Conservation (phyloP, 2,797 vertebrate species). For the Sciurus vulgaris region DNA sequence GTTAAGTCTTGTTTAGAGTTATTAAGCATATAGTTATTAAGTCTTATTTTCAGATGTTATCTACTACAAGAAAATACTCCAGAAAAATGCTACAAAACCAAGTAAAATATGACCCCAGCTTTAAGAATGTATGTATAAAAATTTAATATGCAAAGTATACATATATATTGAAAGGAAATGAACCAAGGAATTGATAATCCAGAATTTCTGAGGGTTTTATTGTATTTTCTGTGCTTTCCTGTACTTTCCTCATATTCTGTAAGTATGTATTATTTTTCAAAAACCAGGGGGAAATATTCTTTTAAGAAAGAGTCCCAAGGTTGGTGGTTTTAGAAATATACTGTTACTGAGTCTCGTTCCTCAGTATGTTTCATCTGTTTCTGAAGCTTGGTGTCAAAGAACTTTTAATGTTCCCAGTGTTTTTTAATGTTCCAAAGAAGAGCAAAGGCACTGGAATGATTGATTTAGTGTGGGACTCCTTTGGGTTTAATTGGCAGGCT, state of each 20-base stretch:
- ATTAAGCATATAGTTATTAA: background rate
- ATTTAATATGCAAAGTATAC: background rate
- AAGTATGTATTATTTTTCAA: background rate
- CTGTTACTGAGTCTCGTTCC: background rate
- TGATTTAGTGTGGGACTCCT: background rate
- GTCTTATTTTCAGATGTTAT: background rate
- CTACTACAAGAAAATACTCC: conserved; percentile 21
- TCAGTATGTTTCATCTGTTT: background rate
- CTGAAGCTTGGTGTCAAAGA: background rate
- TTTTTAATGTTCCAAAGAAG: background rate
- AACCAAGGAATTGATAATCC: conserved; percentile 4
- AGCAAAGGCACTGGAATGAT: background rate
- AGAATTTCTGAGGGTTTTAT: background rate
- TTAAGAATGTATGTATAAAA: conserved; percentile 41
- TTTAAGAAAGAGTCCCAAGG: background rate
- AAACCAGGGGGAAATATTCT: background rate
- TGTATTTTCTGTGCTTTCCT: background rate
- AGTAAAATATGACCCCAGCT: background rate
- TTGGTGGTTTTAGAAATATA: background rate
- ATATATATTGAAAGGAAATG: conserved; percentile 30
- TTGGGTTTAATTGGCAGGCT: background rate
- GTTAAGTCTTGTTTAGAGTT: background rate
- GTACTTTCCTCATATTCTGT: background rate
- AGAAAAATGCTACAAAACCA: background rate
- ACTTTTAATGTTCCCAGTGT: background rate